These are phyloP conservation scores for Phalacrocorax carbo DNA, from an alignment of 2,113 vertebrate species.

Conservation along the genomic window DNA sequence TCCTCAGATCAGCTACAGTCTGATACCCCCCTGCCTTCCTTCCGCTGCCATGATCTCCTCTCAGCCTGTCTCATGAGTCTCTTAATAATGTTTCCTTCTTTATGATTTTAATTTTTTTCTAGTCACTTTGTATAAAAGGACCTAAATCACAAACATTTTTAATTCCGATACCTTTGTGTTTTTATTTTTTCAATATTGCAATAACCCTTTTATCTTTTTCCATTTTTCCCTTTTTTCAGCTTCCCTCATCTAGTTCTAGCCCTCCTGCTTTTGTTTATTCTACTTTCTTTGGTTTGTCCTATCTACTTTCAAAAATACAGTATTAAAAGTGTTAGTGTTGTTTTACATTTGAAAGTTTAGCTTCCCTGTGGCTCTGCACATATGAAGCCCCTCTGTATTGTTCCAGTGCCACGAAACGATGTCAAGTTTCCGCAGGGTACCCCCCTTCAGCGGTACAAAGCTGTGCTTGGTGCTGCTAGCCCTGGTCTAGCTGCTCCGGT, in stretches of 20 bases:
- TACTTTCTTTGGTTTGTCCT: not conserved
- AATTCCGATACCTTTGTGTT: not conserved
- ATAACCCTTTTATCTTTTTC: not conserved
- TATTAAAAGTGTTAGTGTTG: not conserved
- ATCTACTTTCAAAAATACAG: not conserved
- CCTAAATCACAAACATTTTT: not conserved
- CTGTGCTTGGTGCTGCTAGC: not conserved
- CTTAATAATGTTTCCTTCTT: not conserved
- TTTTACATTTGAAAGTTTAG: not conserved
- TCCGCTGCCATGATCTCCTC: not conserved
- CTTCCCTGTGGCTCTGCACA: not conserved
- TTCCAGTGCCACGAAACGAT: not conserved
- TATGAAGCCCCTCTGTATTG: not conserved
- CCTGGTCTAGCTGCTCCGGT: not conserved
- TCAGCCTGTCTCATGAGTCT: not conserved
- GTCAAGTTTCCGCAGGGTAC: not conserved
- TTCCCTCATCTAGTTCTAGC: not conserved
- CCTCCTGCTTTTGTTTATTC: not conserved
- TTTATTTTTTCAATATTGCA: not conserved
- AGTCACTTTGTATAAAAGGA: not conserved
- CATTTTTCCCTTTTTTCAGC: not conserved
- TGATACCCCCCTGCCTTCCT: not conserved
- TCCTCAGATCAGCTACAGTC: not conserved
- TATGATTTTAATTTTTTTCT: not conserved
- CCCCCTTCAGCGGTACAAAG: not conserved